Percentiles rank a stretch among this genome's conserved stretches.
Evolutionary conservation across 2,888 invertebrate species (phyloP).

Genomic region (Loripinus fragilis): DNA sequence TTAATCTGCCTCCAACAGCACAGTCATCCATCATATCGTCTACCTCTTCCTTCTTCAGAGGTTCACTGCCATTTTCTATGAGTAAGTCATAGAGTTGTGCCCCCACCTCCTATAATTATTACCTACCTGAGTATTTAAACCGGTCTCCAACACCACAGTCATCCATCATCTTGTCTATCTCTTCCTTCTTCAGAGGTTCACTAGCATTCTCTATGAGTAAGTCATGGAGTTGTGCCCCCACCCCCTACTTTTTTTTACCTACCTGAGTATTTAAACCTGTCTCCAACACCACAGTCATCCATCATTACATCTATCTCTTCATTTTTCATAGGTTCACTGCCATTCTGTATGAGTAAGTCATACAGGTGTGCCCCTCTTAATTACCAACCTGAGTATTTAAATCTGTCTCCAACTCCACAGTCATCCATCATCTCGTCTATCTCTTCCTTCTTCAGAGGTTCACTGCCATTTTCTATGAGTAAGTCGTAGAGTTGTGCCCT

Average conservation of each 20-base stretch:
- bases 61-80: conserved; percentile 54
- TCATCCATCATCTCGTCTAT: conserved; percentile 63
- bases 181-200: conserved; percentile 56
- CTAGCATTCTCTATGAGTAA: conserved; percentile 53
- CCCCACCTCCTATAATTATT: too few species aligned
- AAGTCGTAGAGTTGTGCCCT: conserved; percentile 50
- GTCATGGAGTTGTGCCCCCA: conserved; percentile 49
- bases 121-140: conserved; percentile 55
- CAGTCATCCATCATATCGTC: conserved; percentile 63
- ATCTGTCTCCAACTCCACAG: conserved; percentile 55
- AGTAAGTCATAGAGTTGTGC: conserved; percentile 50
- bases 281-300: too few species aligned
- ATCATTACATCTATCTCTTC: conserved; percentile 61
- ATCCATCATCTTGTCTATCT: conserved; percentile 62
- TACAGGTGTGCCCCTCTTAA: conserved; percentile 49
- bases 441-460: conserved; percentile 56
- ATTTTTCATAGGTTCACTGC: conserved; percentile 53
- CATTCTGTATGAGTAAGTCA: conserved; percentile 49
- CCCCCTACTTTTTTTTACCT: too few species aligned
- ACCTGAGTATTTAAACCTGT: too few species aligned
- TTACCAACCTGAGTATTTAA: conserved; percentile 52
- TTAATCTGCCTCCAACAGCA: too few species aligned
- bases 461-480: conserved; percentile 53
- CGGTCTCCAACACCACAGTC: conserved; percentile 56
- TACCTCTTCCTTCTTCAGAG: conserved; percentile 54